Percentiles rank a stretch among this genome's conserved stretches.
Evolutionary conservation across 2,113 vertebrate species (phyloP).

Genomic region (Athene cunicularia): DNA sequence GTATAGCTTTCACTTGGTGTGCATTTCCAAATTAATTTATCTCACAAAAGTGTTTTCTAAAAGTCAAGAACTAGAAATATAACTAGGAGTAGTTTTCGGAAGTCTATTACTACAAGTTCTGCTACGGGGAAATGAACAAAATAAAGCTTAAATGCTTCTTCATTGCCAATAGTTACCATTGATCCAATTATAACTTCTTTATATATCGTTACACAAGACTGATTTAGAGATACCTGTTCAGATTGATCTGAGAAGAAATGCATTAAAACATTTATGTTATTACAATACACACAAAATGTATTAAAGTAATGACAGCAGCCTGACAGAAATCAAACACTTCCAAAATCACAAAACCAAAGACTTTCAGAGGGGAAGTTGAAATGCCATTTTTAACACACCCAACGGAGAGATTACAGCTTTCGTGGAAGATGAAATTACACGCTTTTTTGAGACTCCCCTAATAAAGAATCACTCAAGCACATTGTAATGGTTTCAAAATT

Average conservation of each 20-base stretch:
- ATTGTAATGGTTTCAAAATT: conserved; percentile 40
- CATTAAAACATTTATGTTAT: conserved; percentile 13
- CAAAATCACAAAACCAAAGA: not conserved
- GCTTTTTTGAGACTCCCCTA: conserved; percentile 22
- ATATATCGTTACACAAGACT: not conserved
- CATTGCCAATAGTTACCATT: not conserved
- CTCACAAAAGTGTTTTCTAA: conserved; percentile 4
- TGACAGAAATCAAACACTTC: not conserved
- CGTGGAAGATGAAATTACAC: not conserved
- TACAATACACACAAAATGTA: not conserved
- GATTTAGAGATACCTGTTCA: conserved; percentile 12
- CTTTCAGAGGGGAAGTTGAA: conserved; percentile 21
- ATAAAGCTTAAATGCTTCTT: conserved; percentile 13
- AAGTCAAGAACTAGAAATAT: conserved; percentile 24
- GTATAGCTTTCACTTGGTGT: conserved; percentile 10
- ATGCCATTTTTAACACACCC: conserved; percentile 32
- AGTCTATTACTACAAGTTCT: not conserved
- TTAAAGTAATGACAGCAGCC: conserved; percentile 17
- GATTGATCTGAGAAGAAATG: conserved; percentile 16
- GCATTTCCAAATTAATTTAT: conserved; percentile 16
- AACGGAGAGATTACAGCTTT: conserved; percentile 41
- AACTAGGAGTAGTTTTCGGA: conserved; percentile 4
- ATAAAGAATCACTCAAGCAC: conserved; percentile 28
- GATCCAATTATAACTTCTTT: conserved; percentile 18
- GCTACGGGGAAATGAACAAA: conserved; percentile 8